Evolutionary conservation across 2,888 invertebrate species (phyloP).

Genomic region (Apoda limacodes): DNA sequence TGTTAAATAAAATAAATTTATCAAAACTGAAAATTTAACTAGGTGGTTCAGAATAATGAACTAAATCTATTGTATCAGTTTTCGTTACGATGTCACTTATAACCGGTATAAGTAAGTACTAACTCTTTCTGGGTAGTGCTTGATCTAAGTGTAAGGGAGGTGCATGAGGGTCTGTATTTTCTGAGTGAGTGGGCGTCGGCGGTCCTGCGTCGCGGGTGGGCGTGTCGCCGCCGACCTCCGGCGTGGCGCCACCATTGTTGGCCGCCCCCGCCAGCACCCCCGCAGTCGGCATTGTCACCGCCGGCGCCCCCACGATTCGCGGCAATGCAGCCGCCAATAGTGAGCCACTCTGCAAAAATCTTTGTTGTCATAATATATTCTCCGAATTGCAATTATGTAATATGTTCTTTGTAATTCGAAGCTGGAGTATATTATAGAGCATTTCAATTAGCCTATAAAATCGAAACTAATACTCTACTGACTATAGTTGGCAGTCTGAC

Average conservation of each 20-base stretch:
- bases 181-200: slow-evolving; percentile 61
- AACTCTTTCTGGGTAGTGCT: slow-evolving; percentile 65
- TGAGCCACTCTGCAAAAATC: slow-evolving; percentile 66
- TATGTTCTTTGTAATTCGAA: not conserved
- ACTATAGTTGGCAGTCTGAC: too few species aligned
- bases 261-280: slow-evolving; percentile 33
- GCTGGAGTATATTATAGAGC: too few species aligned
- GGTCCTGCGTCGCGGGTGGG: slow-evolving; percentile 60
- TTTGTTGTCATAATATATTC: too few species aligned
- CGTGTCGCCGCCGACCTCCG: slow-evolving; percentile 38
- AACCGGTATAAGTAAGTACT: too few species aligned
- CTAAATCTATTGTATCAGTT: too few species aligned
- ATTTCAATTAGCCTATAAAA: too few species aligned
- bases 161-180: slow-evolving; percentile 56
- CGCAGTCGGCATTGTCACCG: slow-evolving; percentile 19
- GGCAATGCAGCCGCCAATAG: slow-evolving; percentile 76
- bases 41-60: too few species aligned
- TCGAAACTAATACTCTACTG: too few species aligned
- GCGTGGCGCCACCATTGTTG: slow-evolving; percentile 36
- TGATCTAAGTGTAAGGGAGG: slow-evolving; percentile 63
- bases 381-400: slow-evolving; percentile 10
- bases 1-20: too few species aligned
- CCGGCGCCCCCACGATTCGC: slow-evolving; percentile 56
- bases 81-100: too few species aligned
- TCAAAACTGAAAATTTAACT: too few species aligned